A percentile compares a stretch with the other conserved stretches of the same genome.
Evolutionary conservation across 2,888 invertebrate species (phyloP).

Genomic region (Limnephilus auricula): DNA sequence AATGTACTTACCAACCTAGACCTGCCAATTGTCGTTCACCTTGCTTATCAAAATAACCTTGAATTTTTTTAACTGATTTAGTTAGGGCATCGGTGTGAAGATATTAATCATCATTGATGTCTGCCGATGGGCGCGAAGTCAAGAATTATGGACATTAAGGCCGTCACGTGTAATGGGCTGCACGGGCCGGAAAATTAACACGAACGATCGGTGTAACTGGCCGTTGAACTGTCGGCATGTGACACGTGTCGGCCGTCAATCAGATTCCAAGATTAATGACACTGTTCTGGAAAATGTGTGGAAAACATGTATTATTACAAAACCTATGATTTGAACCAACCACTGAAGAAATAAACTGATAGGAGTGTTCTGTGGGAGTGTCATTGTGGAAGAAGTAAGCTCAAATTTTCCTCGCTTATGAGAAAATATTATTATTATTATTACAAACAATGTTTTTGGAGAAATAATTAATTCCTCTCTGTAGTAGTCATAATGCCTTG

Average conservation of each 20-base stretch:
- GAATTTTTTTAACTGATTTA: not conserved
- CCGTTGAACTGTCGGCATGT: not conserved
- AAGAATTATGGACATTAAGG: not conserved
- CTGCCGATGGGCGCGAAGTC: slow-evolving; percentile 1
- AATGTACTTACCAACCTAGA: not conserved
- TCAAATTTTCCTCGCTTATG: too few relatives aligned
- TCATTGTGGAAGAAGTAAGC: not conserved
- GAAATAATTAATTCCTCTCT: too few relatives aligned
- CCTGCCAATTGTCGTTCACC: not conserved
- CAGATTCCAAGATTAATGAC: not conserved
- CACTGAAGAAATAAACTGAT: not conserved
- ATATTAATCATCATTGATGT: slow-evolving; percentile 19
- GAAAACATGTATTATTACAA: not conserved
- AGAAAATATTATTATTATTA: too few relatives aligned
- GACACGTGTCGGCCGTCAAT: not conserved
- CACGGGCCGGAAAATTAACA: slow-evolving; percentile 25
- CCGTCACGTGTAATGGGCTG: not conserved
- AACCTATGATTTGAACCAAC: not conserved
- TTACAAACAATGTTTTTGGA: too few relatives aligned
- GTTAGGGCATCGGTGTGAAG: not conserved
- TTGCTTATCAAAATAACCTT: not conserved
- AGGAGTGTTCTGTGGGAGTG: not conserved
- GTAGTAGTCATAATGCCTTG: too few relatives aligned
- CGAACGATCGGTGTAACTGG: not conserved
- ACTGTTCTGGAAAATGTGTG: not conserved